A percentile compares a stretch with the other conserved stretches of the same genome.
Conservation (phyloP, 1,140 invertebrate species). For the Drosophila auraria region DNA sequence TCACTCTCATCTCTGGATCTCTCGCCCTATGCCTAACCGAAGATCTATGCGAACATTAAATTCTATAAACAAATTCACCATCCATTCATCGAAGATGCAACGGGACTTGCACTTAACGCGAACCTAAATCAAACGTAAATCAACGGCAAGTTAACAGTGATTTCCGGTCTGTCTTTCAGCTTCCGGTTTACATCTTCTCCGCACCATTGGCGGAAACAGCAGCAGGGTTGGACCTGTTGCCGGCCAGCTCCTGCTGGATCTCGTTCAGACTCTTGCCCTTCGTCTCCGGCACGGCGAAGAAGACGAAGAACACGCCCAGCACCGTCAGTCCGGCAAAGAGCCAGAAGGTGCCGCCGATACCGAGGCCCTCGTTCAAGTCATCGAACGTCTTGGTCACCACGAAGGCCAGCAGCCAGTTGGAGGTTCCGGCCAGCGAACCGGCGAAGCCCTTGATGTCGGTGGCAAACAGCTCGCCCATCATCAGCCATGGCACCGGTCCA, state of each 20-base stretch:
- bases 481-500: slow-evolving; percentile 93
- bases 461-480: slow-evolving; percentile 91
- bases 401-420: slow-evolving; percentile 93
- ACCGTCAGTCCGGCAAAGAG: slow-evolving; percentile 91
- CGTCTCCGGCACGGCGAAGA: slow-evolving; percentile 93
- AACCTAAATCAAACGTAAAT: slow-evolving; percentile 60
- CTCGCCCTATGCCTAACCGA: slow-evolving; percentile 30
- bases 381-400: slow-evolving; percentile 92
- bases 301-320: slow-evolving; percentile 91
- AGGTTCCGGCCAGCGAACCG: slow-evolving; percentile 89
- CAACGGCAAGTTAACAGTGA: slow-evolving; percentile 61
- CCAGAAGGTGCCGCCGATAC: slow-evolving; percentile 90
- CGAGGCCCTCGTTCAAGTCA: slow-evolving; percentile 87
- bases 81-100: slow-evolving; percentile 51
- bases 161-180: slow-evolving; percentile 33
- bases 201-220: slow-evolving; percentile 1
- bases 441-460: slow-evolving; percentile 92
- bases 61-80: slow-evolving; percentile 61
- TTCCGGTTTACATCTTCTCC: slow-evolving; percentile 50
- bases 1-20: slow-evolving; percentile 8
- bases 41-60: slow-evolving; percentile 47
- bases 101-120: slow-evolving; percentile 63
- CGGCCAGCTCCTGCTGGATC: slow-evolving; percentile 89
- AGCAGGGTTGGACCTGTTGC: slow-evolving; percentile 50
- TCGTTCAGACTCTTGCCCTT: slow-evolving; percentile 95